Base-by-base conservation (phyloP, 2,888 invertebrate genomes). In the Suillia variegata region DNA sequence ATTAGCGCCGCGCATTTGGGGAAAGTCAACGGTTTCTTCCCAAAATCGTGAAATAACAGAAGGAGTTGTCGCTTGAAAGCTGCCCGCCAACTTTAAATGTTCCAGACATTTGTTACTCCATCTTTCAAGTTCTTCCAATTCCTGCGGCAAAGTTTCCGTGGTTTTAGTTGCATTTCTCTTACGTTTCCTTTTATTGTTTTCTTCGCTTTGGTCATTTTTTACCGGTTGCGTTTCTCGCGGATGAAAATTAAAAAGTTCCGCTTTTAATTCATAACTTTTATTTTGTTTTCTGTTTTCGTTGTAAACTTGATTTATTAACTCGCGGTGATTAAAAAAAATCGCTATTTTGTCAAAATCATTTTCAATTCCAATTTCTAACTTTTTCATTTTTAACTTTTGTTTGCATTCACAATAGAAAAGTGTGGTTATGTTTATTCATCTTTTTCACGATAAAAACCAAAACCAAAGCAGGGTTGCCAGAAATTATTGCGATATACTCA, bases 1-100 rank as follows among this genome's bases (percentile, higher is more conserved):
- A 72, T 90, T 91, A 6, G 85, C 85, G 26, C 90, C 92, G 66
- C 82, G 78, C 38, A 84, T 79, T 59, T 78, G 76, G 1, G 83
- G 82, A 33, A 82, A 70, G 2, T 54, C 62, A 17, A 67, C 70
- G 4, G 63, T 54, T 18, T 71, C 70, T 17, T 80, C 80, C 80
- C 80, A 80, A 38, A 61, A 61, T 18, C 79, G 74, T 12, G 62
- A 59, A 10, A 74, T 17, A 20, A 12, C 13, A 18, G 0, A 0
- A 31, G 3, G 3, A 48, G 1, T 13, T 17, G 12, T 31, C 1
- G 24, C 24, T n/a, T 15, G 1, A 18, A 18, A 2, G n/a, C n/a
- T n/a, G n/a, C n/a, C n/a, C 2, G 20, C 18, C 22, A n/a, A 48
- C 34, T 42, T 61, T 64, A 12, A 64, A 61, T 21, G 73, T 75